Percentiles rank a stretch among this genome's conserved stretches.
These are phyloP conservation scores for Linurgus olivaceus DNA, from an alignment of 2,797 vertebrate genomes.

Conservation along the genomic window DNA sequence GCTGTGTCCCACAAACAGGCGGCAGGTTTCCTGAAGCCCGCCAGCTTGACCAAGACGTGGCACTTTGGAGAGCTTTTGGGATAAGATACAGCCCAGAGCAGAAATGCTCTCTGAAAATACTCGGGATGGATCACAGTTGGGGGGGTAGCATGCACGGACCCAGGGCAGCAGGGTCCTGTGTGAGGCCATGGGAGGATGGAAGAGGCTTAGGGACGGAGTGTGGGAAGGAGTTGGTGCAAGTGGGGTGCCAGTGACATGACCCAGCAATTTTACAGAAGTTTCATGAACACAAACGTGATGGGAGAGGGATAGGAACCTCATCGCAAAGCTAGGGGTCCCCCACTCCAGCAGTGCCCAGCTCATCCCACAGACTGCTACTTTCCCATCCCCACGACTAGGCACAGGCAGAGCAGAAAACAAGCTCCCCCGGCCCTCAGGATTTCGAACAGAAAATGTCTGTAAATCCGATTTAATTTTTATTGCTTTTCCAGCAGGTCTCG, in stretches of 20 bases:
- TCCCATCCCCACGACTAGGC: neutral
- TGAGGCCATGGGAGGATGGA: neutral
- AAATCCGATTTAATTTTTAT: neutral
- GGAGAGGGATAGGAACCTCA: neutral
- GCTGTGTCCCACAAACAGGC: rapidly evolving
- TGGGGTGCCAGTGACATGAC: neutral
- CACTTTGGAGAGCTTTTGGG: rapidly evolving
- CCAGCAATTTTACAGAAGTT: neutral
- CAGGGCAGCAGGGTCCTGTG: rapidly evolving
- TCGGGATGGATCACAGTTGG: rapidly evolving
- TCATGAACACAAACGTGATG: rapidly evolving
- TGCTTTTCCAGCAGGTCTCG: neutral
- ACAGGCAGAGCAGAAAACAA: neutral
- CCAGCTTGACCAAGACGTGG: rapidly evolving
- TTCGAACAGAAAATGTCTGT: neutral
- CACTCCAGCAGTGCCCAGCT: neutral
- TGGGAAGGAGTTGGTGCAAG: neutral
- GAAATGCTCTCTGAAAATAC: neutral
- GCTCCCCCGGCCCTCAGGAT: neutral
- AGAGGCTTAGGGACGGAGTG: neutral
- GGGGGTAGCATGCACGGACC: rapidly evolving
- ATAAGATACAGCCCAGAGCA: neutral
- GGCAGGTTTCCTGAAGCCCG: neutral
- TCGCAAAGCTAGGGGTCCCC: rapidly evolving
- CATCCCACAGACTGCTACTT: rapidly evolving